Base-by-base conservation (phyloP, 1,140 invertebrate genomes). In the Danaus melanippus region DNA sequence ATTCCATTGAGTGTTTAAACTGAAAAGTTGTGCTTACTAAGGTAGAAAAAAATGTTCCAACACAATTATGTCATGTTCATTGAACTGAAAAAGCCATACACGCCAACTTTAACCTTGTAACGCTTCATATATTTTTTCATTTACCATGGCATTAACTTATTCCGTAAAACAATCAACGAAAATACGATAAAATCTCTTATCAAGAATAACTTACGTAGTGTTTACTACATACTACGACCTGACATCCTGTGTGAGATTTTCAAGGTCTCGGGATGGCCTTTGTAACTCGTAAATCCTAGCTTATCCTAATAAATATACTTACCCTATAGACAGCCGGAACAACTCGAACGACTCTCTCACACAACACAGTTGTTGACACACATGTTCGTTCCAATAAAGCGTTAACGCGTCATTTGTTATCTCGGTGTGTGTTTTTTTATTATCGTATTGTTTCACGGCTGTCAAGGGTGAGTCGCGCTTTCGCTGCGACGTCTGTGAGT, bases 261-360 rank as follows among this genome's bases (percentile, higher is more conserved):
- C 66, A 68, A 68, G 68, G 68, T 64, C 62, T 45, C 51, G 44
- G 44, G 32, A 41, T 64, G 61, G 64, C 71, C 69, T 74, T 71
- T 59, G 50, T 41, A 42, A 55, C 55, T 51, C 43, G 51, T 60
- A 60, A 60, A 17, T 43, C 32, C 12, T 54, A 54, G 21, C n/a
- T 39, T 46, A 58, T 58, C 53, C 53, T 55, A 56, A 32, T 32
- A 32, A 15, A 58, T 46, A 41, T 44, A 51, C 79, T 81, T 70
- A 84, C 80, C 78, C 62, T 77, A 67, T 70, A 66, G 59, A 77
- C 78, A 79, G 74, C 79, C 67, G 70, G 0, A 45, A 42, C 39
- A 44, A n/a, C 17, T 39, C 42, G 11, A 32, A 44, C 8, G 12
- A 41, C 15, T 51, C 15, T 51, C 21, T 32, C 21, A 32, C 21